Conservation (phyloP, 92 coral and sea anemone species). For the Siderastrea radians region DNA sequence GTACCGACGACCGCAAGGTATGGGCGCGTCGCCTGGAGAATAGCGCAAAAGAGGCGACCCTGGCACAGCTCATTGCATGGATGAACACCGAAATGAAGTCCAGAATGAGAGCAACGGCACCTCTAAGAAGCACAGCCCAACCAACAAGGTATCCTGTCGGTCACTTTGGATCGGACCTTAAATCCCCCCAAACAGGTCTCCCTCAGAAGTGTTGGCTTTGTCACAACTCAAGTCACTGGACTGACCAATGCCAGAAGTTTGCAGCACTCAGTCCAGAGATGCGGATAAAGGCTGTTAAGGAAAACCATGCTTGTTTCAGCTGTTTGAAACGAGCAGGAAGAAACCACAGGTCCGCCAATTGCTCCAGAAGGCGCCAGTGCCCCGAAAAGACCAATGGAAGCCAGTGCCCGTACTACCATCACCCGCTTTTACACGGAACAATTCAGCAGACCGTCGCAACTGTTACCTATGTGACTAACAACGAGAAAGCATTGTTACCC, state of each 20-base stretch:
- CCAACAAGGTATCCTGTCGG: no score
- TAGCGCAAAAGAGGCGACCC: slow-evolving; percentile 10
- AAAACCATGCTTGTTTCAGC: slow-evolving; percentile 60
- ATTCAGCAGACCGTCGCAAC: no score
- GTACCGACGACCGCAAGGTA: slow-evolving; percentile 40
- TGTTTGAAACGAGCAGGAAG: slow-evolving; percentile 44
- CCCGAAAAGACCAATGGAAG: slow-evolving; percentile 27
- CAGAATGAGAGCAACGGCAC: slow-evolving; percentile 63
- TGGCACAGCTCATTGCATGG: slow-evolving; percentile 30
- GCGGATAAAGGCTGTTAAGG: slow-evolving; percentile 30
- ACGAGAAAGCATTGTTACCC: no score
- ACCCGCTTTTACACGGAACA: no score
- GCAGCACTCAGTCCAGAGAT: no score
- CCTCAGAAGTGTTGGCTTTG: not conserved
- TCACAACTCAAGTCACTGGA: not conserved
- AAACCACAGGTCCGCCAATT: slow-evolving; percentile 1
- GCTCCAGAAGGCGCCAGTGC: slow-evolving; percentile 56
- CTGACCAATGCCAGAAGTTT: slow-evolving; percentile 6
- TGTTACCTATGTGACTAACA: no score
- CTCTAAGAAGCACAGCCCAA: no score
- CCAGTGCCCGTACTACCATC: no score
- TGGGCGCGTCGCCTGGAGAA: slow-evolving; percentile 34
- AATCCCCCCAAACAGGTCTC: no score
- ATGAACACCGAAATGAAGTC: slow-evolving; percentile 43
- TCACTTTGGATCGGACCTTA: no score